Evolutionary conservation across 1,140 invertebrate species (phyloP), one percentile per base, ranked within the genome.

Genomic region (Zaprionus tsacasi): DNA sequence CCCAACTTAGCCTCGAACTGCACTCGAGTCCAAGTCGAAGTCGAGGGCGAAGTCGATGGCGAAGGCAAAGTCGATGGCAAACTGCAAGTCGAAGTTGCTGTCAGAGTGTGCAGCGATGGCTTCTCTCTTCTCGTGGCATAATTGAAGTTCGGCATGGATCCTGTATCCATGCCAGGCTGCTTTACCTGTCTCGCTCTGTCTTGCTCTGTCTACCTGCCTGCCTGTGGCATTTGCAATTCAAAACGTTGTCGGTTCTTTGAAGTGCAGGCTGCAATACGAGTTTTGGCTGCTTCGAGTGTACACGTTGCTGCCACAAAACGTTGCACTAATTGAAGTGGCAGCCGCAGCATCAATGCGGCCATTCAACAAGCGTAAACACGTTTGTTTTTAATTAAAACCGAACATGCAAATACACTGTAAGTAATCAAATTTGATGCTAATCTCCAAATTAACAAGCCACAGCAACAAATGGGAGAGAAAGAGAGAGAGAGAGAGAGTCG

Each of bases 191-290:
- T 15, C 21, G 25, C 21, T 52, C 61, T 52, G 56, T 13, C 35
- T n/a, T n/a, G n/a, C n/a, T n/a, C n/a, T 57, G 52, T 25, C 38
- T 57, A 27, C 12, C 55, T 35, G 65, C 1, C 21, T 58, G 43
- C 43, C 54, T 58, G 36, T 58, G 60, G 83, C 73, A 88, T 89
- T 88, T 83, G 83, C 77, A 88, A 88, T 88, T 88, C 81, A 88
- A 80, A 87, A 83, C 71, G 70, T 60, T 70, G 61, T 73, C 45
- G 61, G 68, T 60, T 13, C 61, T 74, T 80, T 80, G 75, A 77
- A 74, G 74, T 54, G 83, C 80, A 83, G 80, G 80, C 82, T 81
- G 85, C 77, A 89, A 89, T 88, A 76, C 78, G 82, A 60, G 57
- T 59, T 69, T 59, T 52, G 35, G 57, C 60, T 48, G 33, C 59